These are phyloP conservation scores for Gasteruption jaculator DNA, from an alignment of 2,888 invertebrate genomes.

Conservation along the genomic window DNA sequence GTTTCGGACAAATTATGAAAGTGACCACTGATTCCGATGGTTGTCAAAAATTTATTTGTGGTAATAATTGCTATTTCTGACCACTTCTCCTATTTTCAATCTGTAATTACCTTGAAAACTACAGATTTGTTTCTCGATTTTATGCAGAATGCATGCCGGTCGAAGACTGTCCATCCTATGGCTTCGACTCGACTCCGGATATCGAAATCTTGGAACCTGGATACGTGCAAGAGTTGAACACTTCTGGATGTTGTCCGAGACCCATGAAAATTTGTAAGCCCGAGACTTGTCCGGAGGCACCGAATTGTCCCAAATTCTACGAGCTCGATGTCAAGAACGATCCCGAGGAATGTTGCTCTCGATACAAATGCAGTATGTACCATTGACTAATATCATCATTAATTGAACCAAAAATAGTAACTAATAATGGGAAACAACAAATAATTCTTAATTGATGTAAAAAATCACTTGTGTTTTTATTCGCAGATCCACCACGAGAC, in stretches of 20 bases:
- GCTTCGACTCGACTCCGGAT: slow-evolving; percentile 37
- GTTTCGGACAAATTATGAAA: slow-evolving; percentile 68
- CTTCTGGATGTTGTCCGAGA: slow-evolving; percentile 70
- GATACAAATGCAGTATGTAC: slow-evolving; percentile 61
- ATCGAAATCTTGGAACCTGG: slow-evolving; percentile 58
- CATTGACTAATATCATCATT: not conserved
- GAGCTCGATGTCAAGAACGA: slow-evolving; percentile 44
- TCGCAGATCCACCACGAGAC: slow-evolving; percentile 60
- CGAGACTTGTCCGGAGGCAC: slow-evolving; percentile 61
- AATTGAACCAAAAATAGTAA: not conserved
- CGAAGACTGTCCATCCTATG: slow-evolving; percentile 61
- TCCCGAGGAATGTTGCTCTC: slow-evolving; percentile 62
- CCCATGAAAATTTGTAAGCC: slow-evolving; percentile 59
- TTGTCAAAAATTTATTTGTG: slow-evolving; percentile 71
- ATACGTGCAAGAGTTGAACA: slow-evolving; percentile 57
- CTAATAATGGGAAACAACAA: not conserved
- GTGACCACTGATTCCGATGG: slow-evolving; percentile 61
- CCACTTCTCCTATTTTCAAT: not conserved
- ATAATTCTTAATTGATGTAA: no score
- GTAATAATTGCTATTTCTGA: slow-evolving; percentile 54
- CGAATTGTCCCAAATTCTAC: slow-evolving; percentile 60
- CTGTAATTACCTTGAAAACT: not conserved
- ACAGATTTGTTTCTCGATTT: slow-evolving; percentile 11
- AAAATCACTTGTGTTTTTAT: no score
- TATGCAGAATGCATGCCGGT: slow-evolving; percentile 67